A percentile compares a stretch with the other conserved stretches of the same genome.
Conservation (phyloP, 2,113 vertebrate genomes). For the Litocranius walleri region DNA sequence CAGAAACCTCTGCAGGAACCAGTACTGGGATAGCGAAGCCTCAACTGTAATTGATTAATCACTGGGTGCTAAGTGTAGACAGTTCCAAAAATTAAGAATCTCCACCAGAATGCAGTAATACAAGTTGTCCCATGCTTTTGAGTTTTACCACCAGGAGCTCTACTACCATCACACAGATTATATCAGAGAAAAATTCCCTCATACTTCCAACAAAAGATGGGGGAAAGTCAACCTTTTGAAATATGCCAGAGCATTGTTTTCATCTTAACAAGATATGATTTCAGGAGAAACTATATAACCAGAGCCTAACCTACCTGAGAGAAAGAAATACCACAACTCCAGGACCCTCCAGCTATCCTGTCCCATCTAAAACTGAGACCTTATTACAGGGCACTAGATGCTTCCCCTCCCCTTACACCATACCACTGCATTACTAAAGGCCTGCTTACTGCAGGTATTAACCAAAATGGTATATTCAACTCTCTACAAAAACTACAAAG, state of each 20-base stretch:
- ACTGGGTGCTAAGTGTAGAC: neutral
- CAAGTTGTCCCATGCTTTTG: neutral
- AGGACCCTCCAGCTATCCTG: neutral
- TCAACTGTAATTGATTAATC: neutral
- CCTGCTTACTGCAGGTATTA: neutral
- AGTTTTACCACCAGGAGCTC: neutral
- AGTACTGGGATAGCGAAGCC: neutral
- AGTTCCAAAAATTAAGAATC: neutral
- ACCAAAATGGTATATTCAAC: neutral
- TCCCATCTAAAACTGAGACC: neutral
- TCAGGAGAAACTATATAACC: neutral
- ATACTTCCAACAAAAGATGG: neutral
- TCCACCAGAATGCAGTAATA: neutral
- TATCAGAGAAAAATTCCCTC: neutral
- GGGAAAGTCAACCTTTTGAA: neutral
- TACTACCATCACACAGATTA: neutral
- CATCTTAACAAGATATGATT: neutral
- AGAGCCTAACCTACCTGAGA: neutral
- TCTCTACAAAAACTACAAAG: neutral
- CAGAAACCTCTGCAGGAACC: neutral
- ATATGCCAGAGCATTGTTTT: neutral
- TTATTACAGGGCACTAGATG: neutral
- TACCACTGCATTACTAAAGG: neutral
- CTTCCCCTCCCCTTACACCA: neutral
- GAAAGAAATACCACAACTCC: neutral